Conservation (phyloP, 2,113 vertebrate genomes). For the Puma concolor region DNA sequence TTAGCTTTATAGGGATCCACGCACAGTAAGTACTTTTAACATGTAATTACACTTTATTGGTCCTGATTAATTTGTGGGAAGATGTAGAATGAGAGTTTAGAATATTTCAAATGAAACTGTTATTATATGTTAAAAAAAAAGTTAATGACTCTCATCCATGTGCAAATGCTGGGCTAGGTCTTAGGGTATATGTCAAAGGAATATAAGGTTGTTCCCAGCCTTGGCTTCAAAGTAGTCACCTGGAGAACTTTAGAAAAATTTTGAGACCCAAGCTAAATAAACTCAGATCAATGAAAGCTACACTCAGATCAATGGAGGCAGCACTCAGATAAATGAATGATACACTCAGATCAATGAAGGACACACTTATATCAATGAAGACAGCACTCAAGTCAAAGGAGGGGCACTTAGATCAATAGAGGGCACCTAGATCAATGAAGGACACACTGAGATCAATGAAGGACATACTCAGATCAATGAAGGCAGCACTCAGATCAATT, state of each 20-base stretch:
- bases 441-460: not conserved
- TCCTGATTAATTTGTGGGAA: slow-evolving; percentile 52
- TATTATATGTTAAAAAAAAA: not conserved
- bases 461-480: not conserved
- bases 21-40: not conserved
- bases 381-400: not conserved
- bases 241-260: not conserved
- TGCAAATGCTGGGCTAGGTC: not conserved
- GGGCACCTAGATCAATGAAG: not conserved
- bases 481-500: not conserved
- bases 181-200: not conserved
- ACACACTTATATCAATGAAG: not conserved
- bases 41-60: slow-evolving; percentile 45
- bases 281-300: not conserved
- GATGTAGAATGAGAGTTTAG: slow-evolving; percentile 18
- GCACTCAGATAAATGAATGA: not conserved
- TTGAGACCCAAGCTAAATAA: not conserved
- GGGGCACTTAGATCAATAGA: not conserved
- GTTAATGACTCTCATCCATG: not conserved
- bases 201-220: not conserved
- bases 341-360: not conserved
- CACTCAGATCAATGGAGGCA: not conserved
- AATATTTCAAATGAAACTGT: slow-evolving; percentile 58
- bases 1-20: not conserved
- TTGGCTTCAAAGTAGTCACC: not conserved